phyloP scores from a whole-genome alignment of 2,113 vertebrate genomes.

The Dryoscopus gambensis region DNA sequence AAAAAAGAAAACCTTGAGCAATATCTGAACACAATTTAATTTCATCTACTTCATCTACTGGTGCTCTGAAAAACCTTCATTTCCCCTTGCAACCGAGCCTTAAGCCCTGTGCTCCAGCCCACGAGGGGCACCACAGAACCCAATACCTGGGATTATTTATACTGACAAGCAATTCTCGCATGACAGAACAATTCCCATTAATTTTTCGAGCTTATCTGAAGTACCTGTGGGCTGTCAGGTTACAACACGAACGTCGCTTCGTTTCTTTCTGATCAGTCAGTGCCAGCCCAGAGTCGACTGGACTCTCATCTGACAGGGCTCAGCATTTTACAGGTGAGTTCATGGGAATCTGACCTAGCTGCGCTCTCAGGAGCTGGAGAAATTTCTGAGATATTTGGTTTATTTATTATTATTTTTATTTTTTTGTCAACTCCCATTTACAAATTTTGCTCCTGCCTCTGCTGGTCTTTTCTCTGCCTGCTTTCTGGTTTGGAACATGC shows the following conservation, averaged over 20 bases:
- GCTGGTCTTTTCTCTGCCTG: background rate
- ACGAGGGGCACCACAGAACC: background rate
- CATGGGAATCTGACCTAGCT: background rate
- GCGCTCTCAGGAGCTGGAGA: background rate
- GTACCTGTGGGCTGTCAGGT: constrained; percentile 17
- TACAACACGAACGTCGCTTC: background rate
- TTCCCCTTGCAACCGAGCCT: background rate
- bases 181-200: background rate
- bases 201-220: background rate
- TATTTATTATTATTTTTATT: too few species aligned
- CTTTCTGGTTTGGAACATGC: background rate
- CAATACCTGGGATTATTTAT: background rate
- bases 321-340: background rate
- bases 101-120: background rate
- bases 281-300: background rate
- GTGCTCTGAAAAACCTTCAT: constrained; percentile 21
- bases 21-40: constrained; percentile 54
- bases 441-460: background rate
- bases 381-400: background rate
- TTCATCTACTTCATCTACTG: background rate
- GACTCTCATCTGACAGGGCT: background rate
- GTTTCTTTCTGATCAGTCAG: background rate
- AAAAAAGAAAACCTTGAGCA: background rate
- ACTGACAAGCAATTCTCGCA: background rate
- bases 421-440: background rate